phyloP scores from a whole-genome alignment of 2,888 invertebrate genomes.

The Polydrusus pterygomalis region DNA sequence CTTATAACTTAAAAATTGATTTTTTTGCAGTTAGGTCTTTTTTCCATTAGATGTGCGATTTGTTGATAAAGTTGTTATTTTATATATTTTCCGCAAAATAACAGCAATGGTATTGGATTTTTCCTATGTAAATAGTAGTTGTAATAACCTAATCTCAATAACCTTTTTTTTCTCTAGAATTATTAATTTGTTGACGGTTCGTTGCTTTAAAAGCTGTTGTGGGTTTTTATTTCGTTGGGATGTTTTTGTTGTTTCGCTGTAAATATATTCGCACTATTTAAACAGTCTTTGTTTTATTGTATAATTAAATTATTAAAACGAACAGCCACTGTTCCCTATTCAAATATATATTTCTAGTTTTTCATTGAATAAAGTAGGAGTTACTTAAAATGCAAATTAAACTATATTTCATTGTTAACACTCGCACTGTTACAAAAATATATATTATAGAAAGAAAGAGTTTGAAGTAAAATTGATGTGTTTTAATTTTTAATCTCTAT shows the following conservation, averaged over 20 bases:
- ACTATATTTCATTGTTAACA: constrained; percentile 67
- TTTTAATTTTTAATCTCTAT: constrained; percentile 22
- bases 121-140: constrained; percentile 1
- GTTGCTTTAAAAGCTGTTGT: constrained; percentile 25
- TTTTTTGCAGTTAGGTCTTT: too few species aligned
- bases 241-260: constrained; percentile 52
- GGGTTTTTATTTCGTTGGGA: constrained; percentile 54
- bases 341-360: constrained; percentile 60
- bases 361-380: constrained; percentile 61
- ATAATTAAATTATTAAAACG: constrained; percentile 38
- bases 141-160: background rate
- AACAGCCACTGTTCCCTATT: constrained; percentile 59
- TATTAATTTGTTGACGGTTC: constrained; percentile 26
- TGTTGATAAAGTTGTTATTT: too few species aligned
- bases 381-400: constrained; percentile 60
- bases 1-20: too few species aligned
- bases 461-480: constrained; percentile 43
- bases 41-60: too few species aligned
- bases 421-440: constrained; percentile 62
- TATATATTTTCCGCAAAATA: too few species aligned
- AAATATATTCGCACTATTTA: constrained; percentile 40
- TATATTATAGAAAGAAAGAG: constrained; percentile 63
- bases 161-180: background rate
- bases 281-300: constrained; percentile 36
- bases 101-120: background rate